These are phyloP conservation scores for Drosophila phalerata DNA, from an alignment of 2,888 invertebrate genomes.

Conservation along the genomic window DNA sequence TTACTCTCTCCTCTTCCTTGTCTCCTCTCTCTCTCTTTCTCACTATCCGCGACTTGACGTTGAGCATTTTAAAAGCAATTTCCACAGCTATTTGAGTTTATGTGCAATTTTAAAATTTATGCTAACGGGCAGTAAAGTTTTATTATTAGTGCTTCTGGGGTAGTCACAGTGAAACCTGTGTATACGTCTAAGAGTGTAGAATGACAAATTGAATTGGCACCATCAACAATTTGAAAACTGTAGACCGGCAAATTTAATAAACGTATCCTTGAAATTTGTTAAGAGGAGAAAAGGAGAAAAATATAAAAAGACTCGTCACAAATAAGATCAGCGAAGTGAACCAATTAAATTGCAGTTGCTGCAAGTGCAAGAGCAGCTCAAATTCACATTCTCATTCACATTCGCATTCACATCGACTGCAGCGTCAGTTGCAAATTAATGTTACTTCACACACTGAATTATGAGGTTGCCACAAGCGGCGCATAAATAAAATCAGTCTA, in stretches of 20 bases:
- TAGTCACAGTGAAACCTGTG: constrained; percentile 10
- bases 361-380: constrained; percentile 17
- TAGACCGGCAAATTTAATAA: neutral
- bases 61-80: constrained; percentile 59
- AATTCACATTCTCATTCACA: neutral
- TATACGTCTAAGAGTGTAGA: neutral
- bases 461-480: constrained; percentile 79
- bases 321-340: constrained; percentile 49
- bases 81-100: constrained; percentile 49
- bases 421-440: constrained; percentile 61
- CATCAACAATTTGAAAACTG: neutral
- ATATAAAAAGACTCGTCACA: neutral
- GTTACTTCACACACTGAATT: constrained; percentile 75
- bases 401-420: neutral
- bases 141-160: constrained; percentile 30
- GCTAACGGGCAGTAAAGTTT: constrained; percentile 56
- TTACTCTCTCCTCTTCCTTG: neutral
- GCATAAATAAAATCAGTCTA: constrained; percentile 80
- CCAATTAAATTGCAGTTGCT: constrained; percentile 72
- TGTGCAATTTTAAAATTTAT: constrained; percentile 50
- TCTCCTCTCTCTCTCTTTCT: neutral
- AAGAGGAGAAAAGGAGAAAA: neutral
- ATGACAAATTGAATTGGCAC: constrained; percentile 6
- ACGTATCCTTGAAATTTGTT: constrained; percentile 57
- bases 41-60: constrained; percentile 36